Base-by-base conservation (phyloP, 2,797 vertebrate genomes). In the Lepidocolaptes lacrymiger region DNA sequence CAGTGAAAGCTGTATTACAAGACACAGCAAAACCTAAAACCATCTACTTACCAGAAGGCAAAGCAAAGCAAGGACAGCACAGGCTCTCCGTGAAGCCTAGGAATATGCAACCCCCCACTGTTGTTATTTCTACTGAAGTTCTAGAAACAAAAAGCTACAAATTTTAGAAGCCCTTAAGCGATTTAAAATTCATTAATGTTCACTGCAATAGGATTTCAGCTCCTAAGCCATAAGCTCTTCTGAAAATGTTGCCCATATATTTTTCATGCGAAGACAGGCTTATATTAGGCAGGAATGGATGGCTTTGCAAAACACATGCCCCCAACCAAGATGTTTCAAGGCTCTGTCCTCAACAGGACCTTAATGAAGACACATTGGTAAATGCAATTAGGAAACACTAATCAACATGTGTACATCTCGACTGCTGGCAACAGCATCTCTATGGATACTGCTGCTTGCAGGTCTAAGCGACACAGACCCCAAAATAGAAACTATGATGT, bases 391-490 rank as follows among this genome's bases (percentile, higher is more conserved):
- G 77, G 72, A 67, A 87, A 71, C 39, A 64, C 83, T 95, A 96
- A 94, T 93, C 88, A 95, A 96, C 91, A 90, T 67, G 80, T 76
- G 85, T 91, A 81, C 85, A 82, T 90, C 83, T 87, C 4, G 2
- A 86, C 91, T 88, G 64, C 91, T 93, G 77, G 89, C 83, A 94
- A 68, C 49, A 74, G 7, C 68, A 91, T 88, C 89, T 88, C 91
- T 91, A 91, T 81, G 75, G 95, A 94, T 94, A 95, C 94, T 49
- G 81, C 85, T 79, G 76, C 89, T 84, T 39, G 48, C 79, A 91
- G 71, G 80, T 92, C 74, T 79, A 52, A 83, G 52, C 1, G 2
- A 61, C 55, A 55, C 2, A 85, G 32, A 93, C 85, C 59, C 36
- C 41, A 77, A 88, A 85, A 92, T 90, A 90, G 88, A 79, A 90